Base-by-base conservation (phyloP, 92 coral and sea anemone species). In the Bergia puertoricense region DNA sequence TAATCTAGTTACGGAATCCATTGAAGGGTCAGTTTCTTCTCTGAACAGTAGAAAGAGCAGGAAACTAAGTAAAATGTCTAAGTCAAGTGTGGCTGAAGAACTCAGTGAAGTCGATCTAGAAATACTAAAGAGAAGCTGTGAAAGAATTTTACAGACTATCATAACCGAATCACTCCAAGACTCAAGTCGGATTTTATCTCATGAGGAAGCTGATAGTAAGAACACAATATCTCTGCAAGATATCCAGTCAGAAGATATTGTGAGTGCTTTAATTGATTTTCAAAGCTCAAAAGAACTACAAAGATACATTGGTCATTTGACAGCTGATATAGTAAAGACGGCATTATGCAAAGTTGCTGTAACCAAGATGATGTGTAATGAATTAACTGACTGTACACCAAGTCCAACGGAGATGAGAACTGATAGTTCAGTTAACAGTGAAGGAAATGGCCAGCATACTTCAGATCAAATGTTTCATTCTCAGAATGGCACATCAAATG, bases 131-230 rank as follows among this genome's bases (percentile, higher is more conserved):
- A 76, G 88, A 10, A 93, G 90, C 90, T 95, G 98, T 92, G 96
- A 93, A 71, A 93, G 91, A 81, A 92, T 95, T 90, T 94, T 93
- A 39, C 94, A 90, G 22, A 92, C 85, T 45, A 90, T 95, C 22
- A 95, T 95, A 18, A 89, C 94, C 39, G 98, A 95, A 74, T 93
- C 98, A 15, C 89, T 95, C 44, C 93, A 91, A 7, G 94, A 95
- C 44, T 91, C 94, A 13, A 91, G 94, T 77, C 83, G 75, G 43
- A 84, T 54, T 8, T 57, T 37, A 39, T 71, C 79, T 4, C 43
- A 74, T 30, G 42, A 67, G 83, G 79, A 8, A 80, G 54, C 37
- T 43, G 81, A 86, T 39, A 54, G 43, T 39, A 86, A 77, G 38
- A 65, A 13, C 2, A 76, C n/a, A n/a, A 51, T 44, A 48, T 75